A percentile compares a stretch with the other conserved stretches of the same genome.
Conservation (phyloP, 2,888 invertebrate genomes). For the Nephrotoma appendiculata region DNA sequence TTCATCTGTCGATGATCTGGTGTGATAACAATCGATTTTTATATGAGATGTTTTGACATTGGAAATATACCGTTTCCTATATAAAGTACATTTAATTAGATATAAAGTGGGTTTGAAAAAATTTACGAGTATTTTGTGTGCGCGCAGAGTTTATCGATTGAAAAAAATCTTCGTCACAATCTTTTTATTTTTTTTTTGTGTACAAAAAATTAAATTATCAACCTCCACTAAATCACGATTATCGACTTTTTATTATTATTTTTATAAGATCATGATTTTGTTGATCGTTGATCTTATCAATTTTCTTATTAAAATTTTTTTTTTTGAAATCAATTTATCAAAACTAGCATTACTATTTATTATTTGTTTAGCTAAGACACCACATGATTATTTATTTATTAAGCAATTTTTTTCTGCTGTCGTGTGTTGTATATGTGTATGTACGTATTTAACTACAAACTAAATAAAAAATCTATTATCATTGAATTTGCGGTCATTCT, state of each 20-base stretch:
- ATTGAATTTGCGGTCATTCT: background rate
- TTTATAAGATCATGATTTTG: background rate
- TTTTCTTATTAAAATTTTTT: background rate
- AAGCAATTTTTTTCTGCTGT: background rate
- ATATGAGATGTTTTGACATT: background rate
- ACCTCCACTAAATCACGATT: background rate
- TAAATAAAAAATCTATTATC: background rate
- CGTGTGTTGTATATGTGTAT: background rate
- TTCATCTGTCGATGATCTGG: background rate
- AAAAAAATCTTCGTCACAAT: background rate
- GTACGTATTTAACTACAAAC: background rate
- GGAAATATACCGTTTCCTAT: background rate
- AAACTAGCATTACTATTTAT: background rate
- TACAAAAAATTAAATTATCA: background rate
- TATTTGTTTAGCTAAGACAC: background rate
- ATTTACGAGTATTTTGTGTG: background rate
- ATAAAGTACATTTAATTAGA: background rate
- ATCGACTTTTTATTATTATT: background rate
- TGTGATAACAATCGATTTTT: background rate
- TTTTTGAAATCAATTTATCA: background rate
- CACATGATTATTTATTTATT: background rate
- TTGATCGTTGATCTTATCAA: background rate
- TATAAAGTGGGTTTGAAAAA: background rate
- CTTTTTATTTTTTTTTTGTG: background rate
- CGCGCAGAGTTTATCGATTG: background rate